Evolutionary conservation across 2,113 vertebrate genomes (phyloP), one percentile per base, ranked within the genome.

Genomic region (Pelvicachromis taeniatus): DNA sequence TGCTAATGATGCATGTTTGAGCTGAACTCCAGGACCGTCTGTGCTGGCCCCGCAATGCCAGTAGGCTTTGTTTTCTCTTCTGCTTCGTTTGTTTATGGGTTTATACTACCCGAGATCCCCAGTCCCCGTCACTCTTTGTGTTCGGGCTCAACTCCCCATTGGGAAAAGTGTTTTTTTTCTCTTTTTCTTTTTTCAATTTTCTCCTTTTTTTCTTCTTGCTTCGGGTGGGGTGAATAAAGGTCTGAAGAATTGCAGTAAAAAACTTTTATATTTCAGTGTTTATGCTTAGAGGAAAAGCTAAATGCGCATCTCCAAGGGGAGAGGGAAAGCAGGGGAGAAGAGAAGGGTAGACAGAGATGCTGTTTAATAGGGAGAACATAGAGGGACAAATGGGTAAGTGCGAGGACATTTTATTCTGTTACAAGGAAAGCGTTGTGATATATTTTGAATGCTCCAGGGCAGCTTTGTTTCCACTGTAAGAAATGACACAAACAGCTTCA

Each of bases 1-100:
- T 94, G 90, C 88, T 91, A 93, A 92, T 94, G 89, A 92, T 89
- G 89, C 90, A 91, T 86, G 92, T 90, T 91, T 80, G 87, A 94
- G 91, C 86, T 89, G 78, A 92, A 91, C 85, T 92, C 90, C 88
- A 88, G 82, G 87, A 87, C 87, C 35, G 85, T 93, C 91, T 92
- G 87, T 45, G 31, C 81, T 55, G 33, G 68, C 81, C 80, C 68
- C 8, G 3, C 77, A 29, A 80, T 16, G 88, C 91, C 91, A 86
- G 84, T 78, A 85, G 90, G 83, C 86, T 90, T 87, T 83, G 83
- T 87, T 93, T 89, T 88, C 77, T 70, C 73, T 88, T 82, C 85
- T 81, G 78, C 85, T 88, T 85, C 85, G 75, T 92, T 94, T 91
- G 85, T 93, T 93, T 93, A 88, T 83, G 77, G 78, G 87, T 87